Percentiles rank a stretch among this genome's conserved stretches.
Conservation (phyloP, 2,113 vertebrate genomes). For the cattle (Bos taurus) region DNA sequence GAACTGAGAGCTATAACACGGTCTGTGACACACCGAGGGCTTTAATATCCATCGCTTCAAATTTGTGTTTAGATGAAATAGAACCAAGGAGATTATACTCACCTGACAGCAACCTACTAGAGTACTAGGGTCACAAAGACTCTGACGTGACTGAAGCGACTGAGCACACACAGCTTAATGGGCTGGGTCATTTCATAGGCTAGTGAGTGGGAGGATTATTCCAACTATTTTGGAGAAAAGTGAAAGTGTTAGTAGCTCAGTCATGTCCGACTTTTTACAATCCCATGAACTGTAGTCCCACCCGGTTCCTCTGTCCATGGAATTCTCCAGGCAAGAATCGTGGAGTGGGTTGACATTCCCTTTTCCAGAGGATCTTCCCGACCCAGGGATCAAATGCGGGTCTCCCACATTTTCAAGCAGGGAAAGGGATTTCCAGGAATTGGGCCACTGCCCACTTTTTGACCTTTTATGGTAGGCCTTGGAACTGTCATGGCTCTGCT, state of each 20-base stretch:
- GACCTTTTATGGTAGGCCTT: not conserved
- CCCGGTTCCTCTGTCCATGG: not conserved
- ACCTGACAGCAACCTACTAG: not conserved
- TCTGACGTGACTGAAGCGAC: not conserved
- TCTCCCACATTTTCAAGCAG: too few species aligned
- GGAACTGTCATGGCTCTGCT: not conserved
- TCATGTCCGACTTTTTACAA: accelerated
- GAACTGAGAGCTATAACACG: not conserved
- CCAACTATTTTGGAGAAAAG: not conserved
- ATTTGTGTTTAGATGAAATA: not conserved
- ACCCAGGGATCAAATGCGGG: too few species aligned
- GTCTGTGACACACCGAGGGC: not conserved
- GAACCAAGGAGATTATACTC: not conserved
- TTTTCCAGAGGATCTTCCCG: too few species aligned
- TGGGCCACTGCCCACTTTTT: not conserved
- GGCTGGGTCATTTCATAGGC: not conserved
- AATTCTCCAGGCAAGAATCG: not conserved
- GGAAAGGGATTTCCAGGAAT: not conserved
- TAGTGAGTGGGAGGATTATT: not conserved
- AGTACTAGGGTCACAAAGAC: not conserved
- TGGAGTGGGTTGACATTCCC: too few species aligned
- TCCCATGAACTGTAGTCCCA: not conserved
- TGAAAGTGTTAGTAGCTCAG: not conserved
- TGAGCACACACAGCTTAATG: not conserved
- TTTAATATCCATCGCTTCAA: not conserved